A percentile compares a stretch with the other conserved stretches of the same genome.
phyloP scores from a whole-genome alignment of 2,113 vertebrate genomes.

The Falcunculus frontatus region DNA sequence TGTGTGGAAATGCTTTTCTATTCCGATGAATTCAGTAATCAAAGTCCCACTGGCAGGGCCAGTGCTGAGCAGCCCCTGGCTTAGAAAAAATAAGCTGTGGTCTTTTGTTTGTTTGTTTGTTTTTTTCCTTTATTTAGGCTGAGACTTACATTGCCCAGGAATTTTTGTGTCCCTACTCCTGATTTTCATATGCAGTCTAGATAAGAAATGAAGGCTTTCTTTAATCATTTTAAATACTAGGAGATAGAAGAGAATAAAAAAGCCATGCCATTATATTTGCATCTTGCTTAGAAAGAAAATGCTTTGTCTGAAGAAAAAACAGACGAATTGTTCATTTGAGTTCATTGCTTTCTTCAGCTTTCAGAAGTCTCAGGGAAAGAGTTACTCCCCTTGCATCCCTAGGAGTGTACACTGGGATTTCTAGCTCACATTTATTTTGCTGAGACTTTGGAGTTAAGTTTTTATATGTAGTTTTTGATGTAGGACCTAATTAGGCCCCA shows the following conservation, averaged over 20 bases:
- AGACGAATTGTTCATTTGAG: slow-evolving; percentile 24
- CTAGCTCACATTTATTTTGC: slow-evolving; percentile 71
- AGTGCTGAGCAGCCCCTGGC: neutral
- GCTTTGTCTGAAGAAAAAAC: slow-evolving; percentile 33
- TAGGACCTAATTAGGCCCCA: slow-evolving; percentile 77
- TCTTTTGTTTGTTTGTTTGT: neutral
- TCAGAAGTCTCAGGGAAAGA: slow-evolving; percentile 30
- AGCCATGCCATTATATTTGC: neutral
- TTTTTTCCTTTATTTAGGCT: neutral
- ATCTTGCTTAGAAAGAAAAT: slow-evolving; percentile 39
- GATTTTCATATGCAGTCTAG: neutral
- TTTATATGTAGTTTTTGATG: slow-evolving; percentile 78
- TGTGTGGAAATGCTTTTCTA: slow-evolving; percentile 4
- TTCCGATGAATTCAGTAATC: neutral
- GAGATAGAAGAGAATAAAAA: neutral
- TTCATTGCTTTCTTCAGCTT: neutral
- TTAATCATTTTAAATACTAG: slow-evolving; percentile 31
- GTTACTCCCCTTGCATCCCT: slow-evolving; percentile 27
- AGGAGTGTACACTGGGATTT: slow-evolving; percentile 71
- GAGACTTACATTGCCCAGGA: neutral
- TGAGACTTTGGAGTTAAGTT: slow-evolving; percentile 72
- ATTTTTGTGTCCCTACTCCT: neutral
- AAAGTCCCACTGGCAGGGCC: neutral
- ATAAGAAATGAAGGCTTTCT: slow-evolving; percentile 30
- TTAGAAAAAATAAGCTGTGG: neutral